Evolutionary conservation across 1,140 invertebrate species (phyloP).

Genomic region (Drosophila arawakana): DNA sequence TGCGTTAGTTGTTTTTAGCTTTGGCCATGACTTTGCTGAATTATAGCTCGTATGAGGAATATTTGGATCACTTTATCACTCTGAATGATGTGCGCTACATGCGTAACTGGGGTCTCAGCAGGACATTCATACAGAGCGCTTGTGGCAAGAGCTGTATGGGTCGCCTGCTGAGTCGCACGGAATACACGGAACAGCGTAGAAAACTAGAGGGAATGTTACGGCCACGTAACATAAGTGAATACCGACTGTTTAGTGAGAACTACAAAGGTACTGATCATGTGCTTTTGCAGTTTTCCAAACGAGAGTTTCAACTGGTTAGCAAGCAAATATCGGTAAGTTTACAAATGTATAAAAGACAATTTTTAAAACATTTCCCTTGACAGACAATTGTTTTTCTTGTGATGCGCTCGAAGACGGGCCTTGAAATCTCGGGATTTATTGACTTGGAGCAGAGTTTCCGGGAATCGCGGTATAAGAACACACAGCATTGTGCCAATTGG

Average conservation of each 20-base stretch:
- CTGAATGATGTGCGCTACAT: slow-evolving; percentile 47
- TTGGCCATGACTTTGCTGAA: slow-evolving; percentile 32
- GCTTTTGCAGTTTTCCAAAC: slow-evolving; percentile 40
- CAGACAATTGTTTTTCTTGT: slow-evolving; percentile 55
- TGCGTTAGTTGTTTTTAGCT: not conserved
- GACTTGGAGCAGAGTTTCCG: slow-evolving; percentile 55
- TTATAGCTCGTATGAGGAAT: slow-evolving; percentile 41
- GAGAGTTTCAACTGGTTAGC: slow-evolving; percentile 33
- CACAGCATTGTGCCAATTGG: slow-evolving; percentile 37
- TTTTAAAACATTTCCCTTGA: not conserved
- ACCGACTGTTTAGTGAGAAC: slow-evolving; percentile 22
- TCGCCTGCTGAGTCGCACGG: slow-evolving; percentile 33
- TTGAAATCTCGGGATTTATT: slow-evolving; percentile 51
- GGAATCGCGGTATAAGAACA: slow-evolving; percentile 7
- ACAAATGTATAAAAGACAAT: not conserved
- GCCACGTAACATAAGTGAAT: not conserved
- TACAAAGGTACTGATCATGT: slow-evolving; percentile 38
- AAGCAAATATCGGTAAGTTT: slow-evolving; percentile 47
- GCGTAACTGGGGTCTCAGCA: slow-evolving; percentile 19
- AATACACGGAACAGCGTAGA: slow-evolving; percentile 23
- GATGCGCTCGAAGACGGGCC: slow-evolving; percentile 45
- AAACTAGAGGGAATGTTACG: slow-evolving; percentile 4
- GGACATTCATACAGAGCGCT: slow-evolving; percentile 31
- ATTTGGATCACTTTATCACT: slow-evolving; percentile 50
- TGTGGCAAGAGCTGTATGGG: slow-evolving; percentile 42